Evolutionary conservation across 2,888 invertebrate genomes (phyloP), one percentile per base, ranked within the genome.

Genomic region (Stegana nigrithorax): DNA sequence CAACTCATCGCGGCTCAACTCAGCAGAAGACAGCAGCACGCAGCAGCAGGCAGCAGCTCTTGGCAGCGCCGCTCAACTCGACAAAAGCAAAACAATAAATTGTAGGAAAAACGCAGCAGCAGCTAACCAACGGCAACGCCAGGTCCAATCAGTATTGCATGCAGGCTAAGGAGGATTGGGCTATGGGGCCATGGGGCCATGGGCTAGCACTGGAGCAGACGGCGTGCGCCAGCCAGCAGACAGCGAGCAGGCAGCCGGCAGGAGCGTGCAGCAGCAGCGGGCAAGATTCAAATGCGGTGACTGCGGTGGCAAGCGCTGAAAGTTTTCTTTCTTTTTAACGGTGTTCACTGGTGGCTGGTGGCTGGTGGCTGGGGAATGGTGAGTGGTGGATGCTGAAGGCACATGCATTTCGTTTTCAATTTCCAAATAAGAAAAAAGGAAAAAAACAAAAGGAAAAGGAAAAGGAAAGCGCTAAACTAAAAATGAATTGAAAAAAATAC

Each of bases 41-140:
- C 51, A 51, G 39, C 10, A 32, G 27, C 5, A 57, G 62, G 14
- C 27, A 55, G 25, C 23, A 56, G 26, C 10, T n/a, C 10, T 3
- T 23, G 14, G 25, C 10, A 47, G n/a, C 32, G 29, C 42, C 42
- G 51, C 59, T 47, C 27, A 32, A 36, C 59, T 17, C 36, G 50
- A 57, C 67, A 53, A 51, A 55, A 32, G 26, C 17, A 23, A 67
- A 68, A 71, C 71, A 68, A 71, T 64, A 63, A 64, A 63, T 69
- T 63, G 71, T 66, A 69, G 68, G 60, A 71, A 68, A 59, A 62
- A 56, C 36, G 39, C 58, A 59, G 4, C 26, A 21, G 32, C 39
- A n/a, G 57, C 61, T 57, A 42, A 53, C 61, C 55, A 32, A 36
- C n/a, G n/a, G n/a, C n/a, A n/a, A n/a, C n/a, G n/a, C n/a, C n/a